These are phyloP conservation scores for Apis cerana DNA, from an alignment of 1,140 invertebrate species.

Conservation along the genomic window DNA sequence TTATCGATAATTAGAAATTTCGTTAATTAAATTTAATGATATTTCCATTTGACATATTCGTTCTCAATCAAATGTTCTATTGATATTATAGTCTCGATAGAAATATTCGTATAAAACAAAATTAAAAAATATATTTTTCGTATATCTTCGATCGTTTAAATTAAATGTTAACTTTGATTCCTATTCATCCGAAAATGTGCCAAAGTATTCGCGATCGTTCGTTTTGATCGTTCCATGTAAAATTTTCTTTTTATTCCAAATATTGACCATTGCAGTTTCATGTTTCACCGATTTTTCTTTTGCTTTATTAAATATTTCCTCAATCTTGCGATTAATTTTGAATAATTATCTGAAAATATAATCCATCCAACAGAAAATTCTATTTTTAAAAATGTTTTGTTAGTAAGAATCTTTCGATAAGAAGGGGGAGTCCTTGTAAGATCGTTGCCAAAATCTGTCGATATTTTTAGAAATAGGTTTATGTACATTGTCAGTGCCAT, in stretches of 20 bases:
- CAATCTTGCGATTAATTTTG: neutral
- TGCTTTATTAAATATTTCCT: neutral
- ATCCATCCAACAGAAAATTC: neutral
- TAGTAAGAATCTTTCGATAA: too few relatives aligned
- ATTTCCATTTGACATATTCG: neutral
- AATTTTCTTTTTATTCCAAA: neutral
- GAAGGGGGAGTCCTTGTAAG: neutral
- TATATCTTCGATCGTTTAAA: neutral
- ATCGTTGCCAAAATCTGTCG: neutral
- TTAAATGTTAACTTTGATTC: neutral
- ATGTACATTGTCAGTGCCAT: neutral
- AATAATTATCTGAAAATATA: neutral
- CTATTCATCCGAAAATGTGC: neutral
- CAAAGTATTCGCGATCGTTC: neutral
- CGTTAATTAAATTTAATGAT: conserved; percentile 14
- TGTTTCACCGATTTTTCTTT: neutral
- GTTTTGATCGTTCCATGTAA: neutral
- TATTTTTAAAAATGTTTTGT: neutral
- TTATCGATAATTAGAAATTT: neutral
- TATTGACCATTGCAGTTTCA: neutral
- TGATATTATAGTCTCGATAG: too few relatives aligned
- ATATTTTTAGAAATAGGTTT: neutral
- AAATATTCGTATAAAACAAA: too few relatives aligned
- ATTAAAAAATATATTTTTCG: too few relatives aligned
- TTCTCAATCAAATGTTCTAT: neutral